Percentiles rank a stretch among this genome's conserved stretches.
Evolutionary conservation across 2,888 invertebrate species (phyloP).

Genomic region (Sminthurinus aureus): DNA sequence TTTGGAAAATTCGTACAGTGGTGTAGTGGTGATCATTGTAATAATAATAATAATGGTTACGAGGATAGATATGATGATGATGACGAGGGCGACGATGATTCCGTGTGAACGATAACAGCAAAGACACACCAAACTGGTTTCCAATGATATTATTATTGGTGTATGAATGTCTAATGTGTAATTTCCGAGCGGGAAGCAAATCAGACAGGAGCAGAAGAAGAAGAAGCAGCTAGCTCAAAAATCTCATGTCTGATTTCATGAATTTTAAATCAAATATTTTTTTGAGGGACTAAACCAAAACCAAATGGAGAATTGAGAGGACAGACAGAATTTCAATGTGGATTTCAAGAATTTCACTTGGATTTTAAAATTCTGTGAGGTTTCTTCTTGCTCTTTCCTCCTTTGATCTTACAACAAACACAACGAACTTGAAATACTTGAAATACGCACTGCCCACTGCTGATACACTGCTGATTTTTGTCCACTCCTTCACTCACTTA

Average conservation of each 20-base stretch:
- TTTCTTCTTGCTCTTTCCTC: no score
- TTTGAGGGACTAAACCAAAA: background rate
- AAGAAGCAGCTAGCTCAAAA: background rate
- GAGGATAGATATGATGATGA: no score
- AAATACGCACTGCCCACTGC: no score
- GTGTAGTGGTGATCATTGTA: no score
- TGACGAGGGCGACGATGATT: no score
- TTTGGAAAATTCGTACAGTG: no score
- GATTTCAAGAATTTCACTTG: no score
- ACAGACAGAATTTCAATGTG: background rate
- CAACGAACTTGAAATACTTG: no score
- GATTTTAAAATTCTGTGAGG: no score
- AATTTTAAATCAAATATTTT: background rate
- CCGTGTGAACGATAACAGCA: no score
- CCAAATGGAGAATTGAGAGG: background rate
- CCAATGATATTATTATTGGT: constrained; percentile 1
- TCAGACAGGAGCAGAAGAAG: background rate
- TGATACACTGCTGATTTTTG: background rate
- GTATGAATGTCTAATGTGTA: background rate
- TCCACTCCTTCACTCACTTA: background rate
- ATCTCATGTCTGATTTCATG: background rate
- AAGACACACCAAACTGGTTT: background rate
- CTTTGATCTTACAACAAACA: no score
- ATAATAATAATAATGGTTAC: no score
- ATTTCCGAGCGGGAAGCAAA: background rate